Evolutionary conservation across 2,888 invertebrate species (phyloP).

Genomic region (Epinotia ramella): DNA sequence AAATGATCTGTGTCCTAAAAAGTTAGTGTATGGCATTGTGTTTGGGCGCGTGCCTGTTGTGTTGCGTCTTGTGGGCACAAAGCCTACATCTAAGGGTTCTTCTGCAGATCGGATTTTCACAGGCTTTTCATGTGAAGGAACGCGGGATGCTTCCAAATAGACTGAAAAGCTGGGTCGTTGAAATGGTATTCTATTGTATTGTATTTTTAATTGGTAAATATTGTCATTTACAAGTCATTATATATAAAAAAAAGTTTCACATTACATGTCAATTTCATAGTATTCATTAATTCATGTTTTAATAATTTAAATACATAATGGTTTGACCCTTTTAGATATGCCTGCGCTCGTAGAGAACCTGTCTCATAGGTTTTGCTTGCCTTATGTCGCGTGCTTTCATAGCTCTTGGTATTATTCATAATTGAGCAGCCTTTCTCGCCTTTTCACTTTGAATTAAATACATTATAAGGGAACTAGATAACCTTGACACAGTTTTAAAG

Average conservation of each 20-base stretch:
- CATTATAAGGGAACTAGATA: background rate
- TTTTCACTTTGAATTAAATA: background rate
- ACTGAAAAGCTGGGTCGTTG: background rate
- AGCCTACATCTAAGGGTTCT: background rate
- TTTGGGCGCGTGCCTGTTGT: background rate
- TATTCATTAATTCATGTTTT: no score
- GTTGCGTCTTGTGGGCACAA: background rate
- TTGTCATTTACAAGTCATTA: no score
- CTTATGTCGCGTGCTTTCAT: background rate
- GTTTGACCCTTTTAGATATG: background rate
- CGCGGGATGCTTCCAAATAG: background rate
- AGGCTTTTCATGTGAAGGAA: background rate
- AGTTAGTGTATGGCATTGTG: background rate
- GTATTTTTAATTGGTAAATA: no score
- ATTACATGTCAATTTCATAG: no score
- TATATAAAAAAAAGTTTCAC: no score
- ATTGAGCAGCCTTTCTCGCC: background rate
- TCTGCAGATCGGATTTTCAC: background rate
- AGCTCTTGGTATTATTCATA: background rate
- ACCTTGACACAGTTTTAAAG: background rate
- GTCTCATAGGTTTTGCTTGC: background rate
- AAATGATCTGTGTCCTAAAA: background rate
- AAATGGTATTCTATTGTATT: no score
- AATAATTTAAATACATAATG: no score
- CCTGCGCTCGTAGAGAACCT: background rate